Conservation (phyloP, 1,140 invertebrate species). For the Aleiodes sp. region DNA sequence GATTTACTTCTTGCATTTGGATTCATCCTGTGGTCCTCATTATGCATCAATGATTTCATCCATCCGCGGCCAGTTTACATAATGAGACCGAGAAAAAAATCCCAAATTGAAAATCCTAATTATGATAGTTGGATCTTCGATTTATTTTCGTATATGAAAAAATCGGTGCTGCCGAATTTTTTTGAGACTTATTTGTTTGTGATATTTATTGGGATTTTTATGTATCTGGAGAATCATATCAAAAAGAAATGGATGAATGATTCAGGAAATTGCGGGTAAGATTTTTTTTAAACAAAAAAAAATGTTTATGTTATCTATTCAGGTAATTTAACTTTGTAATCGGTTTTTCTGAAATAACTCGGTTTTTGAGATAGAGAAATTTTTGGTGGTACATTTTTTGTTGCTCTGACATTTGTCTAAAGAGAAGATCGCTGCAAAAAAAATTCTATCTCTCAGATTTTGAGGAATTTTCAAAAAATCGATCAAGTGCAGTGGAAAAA, state of each 20-base stretch:
- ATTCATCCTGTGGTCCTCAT: slow-evolving; percentile 9
- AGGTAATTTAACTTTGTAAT: too few relatives aligned
- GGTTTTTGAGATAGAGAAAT: too few relatives aligned
- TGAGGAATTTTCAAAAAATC: too few relatives aligned
- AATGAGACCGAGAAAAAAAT: background rate
- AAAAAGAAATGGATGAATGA: background rate
- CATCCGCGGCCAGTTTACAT: background rate
- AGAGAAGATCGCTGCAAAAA: too few relatives aligned
- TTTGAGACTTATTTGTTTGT: background rate
- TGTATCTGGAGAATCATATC: background rate
- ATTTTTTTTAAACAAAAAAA: too few relatives aligned
- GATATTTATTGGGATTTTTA: background rate
- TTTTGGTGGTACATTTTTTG: too few relatives aligned
- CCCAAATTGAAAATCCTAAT: background rate
- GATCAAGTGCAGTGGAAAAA: too few relatives aligned
- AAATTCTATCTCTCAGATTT: too few relatives aligned
- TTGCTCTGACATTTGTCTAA: too few relatives aligned
- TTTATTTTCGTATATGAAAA: background rate
- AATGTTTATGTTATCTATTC: background rate
- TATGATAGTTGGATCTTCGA: background rate
- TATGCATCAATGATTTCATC: slow-evolving; percentile 16
- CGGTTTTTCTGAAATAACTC: too few relatives aligned
- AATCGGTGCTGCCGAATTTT: background rate
- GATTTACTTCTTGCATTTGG: slow-evolving; percentile 9
- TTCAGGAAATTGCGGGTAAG: background rate